Conservation (phyloP, 1,140 invertebrate species). For the Zaprionus davidi region DNA sequence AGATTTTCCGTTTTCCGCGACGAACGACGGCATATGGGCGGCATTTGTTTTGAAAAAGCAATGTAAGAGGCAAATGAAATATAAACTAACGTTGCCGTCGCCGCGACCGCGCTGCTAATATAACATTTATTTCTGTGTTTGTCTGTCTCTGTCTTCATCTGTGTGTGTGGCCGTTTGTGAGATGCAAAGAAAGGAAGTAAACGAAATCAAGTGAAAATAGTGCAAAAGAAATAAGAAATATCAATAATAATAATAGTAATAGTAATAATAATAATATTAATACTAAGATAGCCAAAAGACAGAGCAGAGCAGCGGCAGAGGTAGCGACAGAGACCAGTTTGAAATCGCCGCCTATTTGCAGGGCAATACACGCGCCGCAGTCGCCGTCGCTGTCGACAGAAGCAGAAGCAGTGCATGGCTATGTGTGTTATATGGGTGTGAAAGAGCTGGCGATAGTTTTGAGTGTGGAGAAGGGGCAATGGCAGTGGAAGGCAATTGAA, state of each 20-base stretch:
- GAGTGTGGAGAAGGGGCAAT: constrained; percentile 46
- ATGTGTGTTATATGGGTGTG: constrained; percentile 32
- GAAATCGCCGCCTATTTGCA: constrained; percentile 75
- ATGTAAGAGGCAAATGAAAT: constrained; percentile 67
- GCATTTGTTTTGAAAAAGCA: constrained; percentile 80
- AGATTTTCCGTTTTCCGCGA: constrained; percentile 70
- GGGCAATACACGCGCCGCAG: constrained; percentile 52
- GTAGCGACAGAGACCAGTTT: constrained; percentile 65
- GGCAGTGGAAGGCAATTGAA: constrained; percentile 61
- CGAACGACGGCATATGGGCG: constrained; percentile 46
- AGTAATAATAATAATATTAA: constrained; percentile 60
- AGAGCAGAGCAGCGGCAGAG: constrained; percentile 35
- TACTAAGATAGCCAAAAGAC: constrained; percentile 75
- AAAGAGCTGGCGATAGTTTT: constrained; percentile 52
- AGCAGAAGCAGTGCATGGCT: constrained; percentile 39
- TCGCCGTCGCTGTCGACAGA: constrained; percentile 22
- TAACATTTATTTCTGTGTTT: constrained; percentile 44
- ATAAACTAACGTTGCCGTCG: constrained; percentile 46
- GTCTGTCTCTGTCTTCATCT: constrained; percentile 30
- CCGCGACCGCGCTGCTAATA: constrained; percentile 63
- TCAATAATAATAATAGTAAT: constrained; percentile 51
- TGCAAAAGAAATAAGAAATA: constrained; percentile 53
- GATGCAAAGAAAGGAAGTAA: constrained; percentile 54
- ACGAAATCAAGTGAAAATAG: constrained; percentile 67
- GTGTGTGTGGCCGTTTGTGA: constrained; percentile 33